Base-by-base conservation (phyloP, 2,888 invertebrate species). In the Lamellibrachia columna region DNA sequence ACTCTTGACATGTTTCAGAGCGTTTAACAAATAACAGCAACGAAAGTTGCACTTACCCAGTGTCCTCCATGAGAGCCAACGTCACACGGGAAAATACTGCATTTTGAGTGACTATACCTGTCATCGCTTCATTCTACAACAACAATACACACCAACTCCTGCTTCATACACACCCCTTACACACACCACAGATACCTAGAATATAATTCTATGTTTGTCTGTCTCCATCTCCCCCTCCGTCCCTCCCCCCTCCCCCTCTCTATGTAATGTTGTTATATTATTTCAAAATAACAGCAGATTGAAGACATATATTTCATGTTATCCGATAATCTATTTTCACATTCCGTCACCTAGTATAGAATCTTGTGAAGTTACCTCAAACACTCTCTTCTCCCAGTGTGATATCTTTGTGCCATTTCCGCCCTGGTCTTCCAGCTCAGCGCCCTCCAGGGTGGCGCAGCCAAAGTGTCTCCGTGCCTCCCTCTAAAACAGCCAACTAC, bases 371-470 rank as follows among this genome's bases (percentile, higher is more conserved):
- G 15, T 28, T 91, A 52, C 91, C 22, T 91, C 91, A 53, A 91
- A 91, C 2, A 91, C 91, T 15, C 91, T 52, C 53, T 91, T 91
- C n/a, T 91, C 91, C 91, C 91, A 91, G 91, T 91, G 53, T 52
- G 91, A 9, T n/a, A n/a, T n/a, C 52, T 40, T 98, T 0, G 99
- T 99, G 0, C 99, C 99, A 94, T 99, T 15, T 94, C 98, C 98
- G 0, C 99, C 99, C 97, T 99, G 99, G 97, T 99, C 99, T 97
- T 99, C 99, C 90, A 99, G 96, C 96, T 99, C 99, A 0, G 99
- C 99, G 0, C 99, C 99, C 97, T 99, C 99, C 75, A 99, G 96
- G 90, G 97, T 97, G 0, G 97, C 97, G 95, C 99, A 99, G 96
- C 98, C 98, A 96, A 99, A 99, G 96, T 99, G 98, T 9, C 97